Evolutionary conservation across 2,797 vertebrate genomes (phyloP), one percentile per base, ranked within the genome.

Genomic region (Gephyroberyx darwinii): DNA sequence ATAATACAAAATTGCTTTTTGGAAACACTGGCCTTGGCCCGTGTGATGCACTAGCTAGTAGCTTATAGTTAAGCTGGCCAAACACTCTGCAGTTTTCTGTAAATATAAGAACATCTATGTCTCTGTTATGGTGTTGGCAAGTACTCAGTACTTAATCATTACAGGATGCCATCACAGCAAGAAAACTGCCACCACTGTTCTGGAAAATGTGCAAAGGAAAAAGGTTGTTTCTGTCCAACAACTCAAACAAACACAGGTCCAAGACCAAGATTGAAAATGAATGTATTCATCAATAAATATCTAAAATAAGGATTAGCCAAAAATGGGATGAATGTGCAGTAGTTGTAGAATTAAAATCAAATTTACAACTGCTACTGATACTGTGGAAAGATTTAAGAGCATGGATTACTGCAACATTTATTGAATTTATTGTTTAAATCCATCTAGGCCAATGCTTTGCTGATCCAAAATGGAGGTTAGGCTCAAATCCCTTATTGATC

Each of bases 101-200:
- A 81, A 83, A 78, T 54, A 78, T 45, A 66, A 76, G 70, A 71
- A 85, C 73, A 78, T 16, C 33, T 19, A 33, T n/a, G 45, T 65
- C 52, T 60, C 33, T 65, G 37, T 69, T 64, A 72, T 53, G 50
- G 61, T 61, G 55, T 35, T 75, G 51, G 70, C 19, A 59, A 67
- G 14, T 72, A 54, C 39, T 51, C 37, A 41, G 31, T 50, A 9
- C 9, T 58, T 13, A 19, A 48, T 65, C 47, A 47, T 20, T 26
- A 47, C 47, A 62, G 12, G 20, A n/a, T 37, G 65, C 33, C 17
- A 65, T 63, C 8, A 22, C 50, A 57, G 31, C 12, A 68, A 58
- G 39, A 8, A 39, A 57, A 54, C 14, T 14, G 45, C 17, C 35
- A 37, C 37, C 20, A 56, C 12, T n/a, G 37, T 26, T 17, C 59